Percentiles rank a stretch among this genome's conserved stretches.
These are phyloP conservation scores for Quiscalus mexicanus DNA, from an alignment of 2,113 vertebrate species.

Conservation along the genomic window DNA sequence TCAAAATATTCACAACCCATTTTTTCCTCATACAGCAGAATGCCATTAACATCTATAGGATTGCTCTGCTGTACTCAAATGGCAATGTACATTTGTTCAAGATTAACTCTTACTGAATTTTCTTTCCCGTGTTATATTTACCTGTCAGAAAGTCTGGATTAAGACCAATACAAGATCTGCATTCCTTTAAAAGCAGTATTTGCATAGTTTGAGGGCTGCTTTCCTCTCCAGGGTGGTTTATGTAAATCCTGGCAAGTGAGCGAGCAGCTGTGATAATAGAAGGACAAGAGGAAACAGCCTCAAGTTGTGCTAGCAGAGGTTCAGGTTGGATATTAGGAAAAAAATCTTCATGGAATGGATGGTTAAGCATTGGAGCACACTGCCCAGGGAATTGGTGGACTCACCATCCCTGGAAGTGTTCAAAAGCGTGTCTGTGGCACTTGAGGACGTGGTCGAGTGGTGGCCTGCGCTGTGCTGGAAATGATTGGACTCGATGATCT, in stretches of 20 bases:
- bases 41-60: accelerated
- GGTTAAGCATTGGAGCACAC: not conserved
- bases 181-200: not conserved
- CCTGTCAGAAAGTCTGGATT: not conserved
- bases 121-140: not conserved
- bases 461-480: not conserved
- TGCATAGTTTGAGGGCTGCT: not conserved
- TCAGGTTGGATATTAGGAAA: not conserved
- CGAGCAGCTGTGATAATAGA: accelerated
- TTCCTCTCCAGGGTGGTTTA: not conserved
- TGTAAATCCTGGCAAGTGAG: not conserved
- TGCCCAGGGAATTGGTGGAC: not conserved
- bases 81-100: accelerated
- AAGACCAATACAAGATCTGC: no score
- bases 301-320: not conserved
- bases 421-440: not conserved
- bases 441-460: not conserved
- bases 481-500: not conserved
- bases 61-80: not conserved
- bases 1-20: not conserved
- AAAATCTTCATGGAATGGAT: not conserved
- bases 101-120: not conserved
- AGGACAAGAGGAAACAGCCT: not conserved
- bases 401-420: not conserved
- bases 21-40: not conserved